Percentiles rank a stretch among this genome's conserved stretches.
phyloP scores from a whole-genome alignment of 2,113 vertebrate species.

The Lophura nycthemera region DNA sequence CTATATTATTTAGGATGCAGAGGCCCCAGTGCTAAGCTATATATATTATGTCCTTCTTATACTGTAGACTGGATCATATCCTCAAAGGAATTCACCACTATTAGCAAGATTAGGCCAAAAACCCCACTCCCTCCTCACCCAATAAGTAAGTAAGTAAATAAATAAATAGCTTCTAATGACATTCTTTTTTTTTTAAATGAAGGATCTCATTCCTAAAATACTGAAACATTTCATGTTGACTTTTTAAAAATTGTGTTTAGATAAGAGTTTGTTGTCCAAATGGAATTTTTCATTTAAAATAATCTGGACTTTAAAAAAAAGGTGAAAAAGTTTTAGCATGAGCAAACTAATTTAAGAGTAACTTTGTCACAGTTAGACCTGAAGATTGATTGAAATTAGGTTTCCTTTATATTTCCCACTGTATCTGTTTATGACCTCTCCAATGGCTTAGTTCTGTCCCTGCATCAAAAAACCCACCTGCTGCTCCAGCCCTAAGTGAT shows the following conservation, averaged over 20 bases:
- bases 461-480: not conserved
- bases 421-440: not conserved
- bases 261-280: not conserved
- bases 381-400: not conserved
- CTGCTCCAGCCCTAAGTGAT: not conserved
- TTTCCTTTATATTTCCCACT: fast-evolving
- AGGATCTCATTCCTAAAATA: not conserved
- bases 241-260: not conserved
- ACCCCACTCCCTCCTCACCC: fast-evolving
- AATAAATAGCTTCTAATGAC: not conserved
- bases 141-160: too few species aligned
- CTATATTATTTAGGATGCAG: not conserved
- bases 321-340: not conserved
- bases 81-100: not conserved
- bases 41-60: not conserved
- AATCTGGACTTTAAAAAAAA: not conserved
- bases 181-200: not conserved
- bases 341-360: not conserved
- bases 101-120: not conserved
- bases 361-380: not conserved
- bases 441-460: not conserved
- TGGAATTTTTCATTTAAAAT: not conserved
- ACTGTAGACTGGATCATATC: not conserved
- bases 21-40: not conserved
- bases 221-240: not conserved